Percentiles rank a stretch among this genome's conserved stretches.
These are phyloP conservation scores for Steinernema feltiae DNA, from an alignment of 1,140 invertebrate genomes.

Conservation along the genomic window DNA sequence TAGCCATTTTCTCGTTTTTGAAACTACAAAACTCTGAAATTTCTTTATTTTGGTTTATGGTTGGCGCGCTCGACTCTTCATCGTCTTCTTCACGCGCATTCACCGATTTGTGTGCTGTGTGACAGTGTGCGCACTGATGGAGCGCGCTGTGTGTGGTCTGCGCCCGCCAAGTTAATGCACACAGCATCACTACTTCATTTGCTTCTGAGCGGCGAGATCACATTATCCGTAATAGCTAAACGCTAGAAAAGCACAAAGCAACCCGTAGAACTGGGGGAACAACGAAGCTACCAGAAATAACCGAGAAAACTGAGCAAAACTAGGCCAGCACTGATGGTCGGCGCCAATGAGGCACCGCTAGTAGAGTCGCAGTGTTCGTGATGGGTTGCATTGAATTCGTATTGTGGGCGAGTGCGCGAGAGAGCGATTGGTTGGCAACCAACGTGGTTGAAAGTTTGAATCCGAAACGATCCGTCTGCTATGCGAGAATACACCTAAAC, in stretches of 20 bases:
- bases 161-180: neutral
- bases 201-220: conserved; percentile 8
- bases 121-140: too few relatives aligned
- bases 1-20: too few relatives aligned
- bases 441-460: conserved; percentile 2
- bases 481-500: neutral
- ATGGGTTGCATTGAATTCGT: neutral
- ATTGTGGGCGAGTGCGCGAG: neutral
- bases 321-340: neutral
- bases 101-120: too few relatives aligned
- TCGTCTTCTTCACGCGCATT: too few relatives aligned
- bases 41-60: too few relatives aligned
- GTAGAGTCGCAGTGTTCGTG: neutral
- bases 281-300: neutral
- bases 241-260: conserved; percentile 10
- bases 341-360: neutral
- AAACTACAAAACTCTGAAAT: too few relatives aligned
- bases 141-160: too few relatives aligned
- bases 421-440: neutral
- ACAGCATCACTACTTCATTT: neutral
- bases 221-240: neutral
- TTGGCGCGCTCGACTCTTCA: too few relatives aligned
- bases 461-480: neutral
- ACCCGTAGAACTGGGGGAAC: neutral
- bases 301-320: neutral